Evolutionary conservation across 2,113 vertebrate genomes (phyloP), one percentile per base, ranked within the genome.

Genomic region (Athene noctua): DNA sequence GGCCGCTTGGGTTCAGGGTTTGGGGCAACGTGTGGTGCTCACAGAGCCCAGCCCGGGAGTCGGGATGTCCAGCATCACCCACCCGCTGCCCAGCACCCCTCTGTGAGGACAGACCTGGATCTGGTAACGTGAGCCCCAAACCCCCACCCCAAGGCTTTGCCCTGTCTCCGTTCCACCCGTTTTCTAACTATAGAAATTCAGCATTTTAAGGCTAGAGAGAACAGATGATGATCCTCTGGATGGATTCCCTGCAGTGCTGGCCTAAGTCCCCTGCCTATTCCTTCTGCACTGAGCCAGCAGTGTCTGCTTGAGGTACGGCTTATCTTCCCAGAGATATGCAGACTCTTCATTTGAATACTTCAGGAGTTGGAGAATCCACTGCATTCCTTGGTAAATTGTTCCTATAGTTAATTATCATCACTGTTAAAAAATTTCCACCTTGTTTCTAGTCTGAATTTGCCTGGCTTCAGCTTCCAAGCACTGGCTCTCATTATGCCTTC

Each of bases 341-440:
- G 62, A 5, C 36, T 91, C 80, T 72, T 97, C 82, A 96, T 85
- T 91, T 95, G 77, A 94, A 95, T 95, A 73, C 59, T 83, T 82
- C 78, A 71, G 85, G 87, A 96, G 94, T 0, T 92, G 92, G 84
- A 94, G 96, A 92, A 96, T 94, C 83, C 59, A 67, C 82, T 8
- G 5, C 96, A 96, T 94, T 96, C 95, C 86, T 95, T 38, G 91
- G 52, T 93, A 90, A 95, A 94, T 90, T 80, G 87, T 97, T 95
- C 91, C 88, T 87, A 79, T 19, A 34, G 70, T 86, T 96, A 97
- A 95, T 97, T 96, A 95, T 81, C 86, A 62, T 73, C 68, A 34
- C 70, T 55, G 86, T 57, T 91, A 65, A 90, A 96, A 94, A 96
- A 84, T 40, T 59, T 94, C 66, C 84, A 59, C 91, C 70, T 92